These are phyloP conservation scores for Jacana jacana DNA, from an alignment of 2,113 vertebrate species.

Conservation along the genomic window DNA sequence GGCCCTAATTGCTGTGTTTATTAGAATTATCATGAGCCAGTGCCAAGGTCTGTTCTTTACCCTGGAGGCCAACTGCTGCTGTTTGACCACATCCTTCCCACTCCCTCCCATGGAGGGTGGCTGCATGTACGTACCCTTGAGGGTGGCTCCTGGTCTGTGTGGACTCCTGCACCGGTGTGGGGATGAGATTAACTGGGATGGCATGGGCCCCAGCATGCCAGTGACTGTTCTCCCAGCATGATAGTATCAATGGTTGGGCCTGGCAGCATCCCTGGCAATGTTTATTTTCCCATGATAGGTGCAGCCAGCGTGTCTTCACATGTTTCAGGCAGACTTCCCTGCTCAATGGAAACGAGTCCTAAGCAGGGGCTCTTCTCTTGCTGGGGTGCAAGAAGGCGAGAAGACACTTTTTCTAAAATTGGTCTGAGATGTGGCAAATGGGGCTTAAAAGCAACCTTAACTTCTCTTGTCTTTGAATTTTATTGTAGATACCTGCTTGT, in stretches of 20 bases:
- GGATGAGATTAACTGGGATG: background rate
- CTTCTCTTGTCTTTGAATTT: background rate
- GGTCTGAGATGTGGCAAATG: background rate
- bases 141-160: background rate
- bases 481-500: background rate
- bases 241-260: background rate
- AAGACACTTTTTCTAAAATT: background rate
- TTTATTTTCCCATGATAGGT: background rate
- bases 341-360: background rate
- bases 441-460: background rate
- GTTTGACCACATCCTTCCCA: background rate
- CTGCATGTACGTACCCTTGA: rapidly evolving
- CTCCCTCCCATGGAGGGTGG: background rate
- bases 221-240: rapidly evolving
- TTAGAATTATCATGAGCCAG: background rate
- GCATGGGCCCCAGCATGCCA: background rate
- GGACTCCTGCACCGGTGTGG: background rate
- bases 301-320: background rate
- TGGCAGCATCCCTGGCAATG: background rate
- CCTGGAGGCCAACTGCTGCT: background rate
- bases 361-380: background rate
- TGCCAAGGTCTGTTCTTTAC: slow-evolving; percentile 12
- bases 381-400: background rate
- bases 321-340: background rate
- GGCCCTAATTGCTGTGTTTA: background rate